These are phyloP conservation scores for Salticus scenicus DNA, from an alignment of 2,888 invertebrate genomes.

Conservation along the genomic window DNA sequence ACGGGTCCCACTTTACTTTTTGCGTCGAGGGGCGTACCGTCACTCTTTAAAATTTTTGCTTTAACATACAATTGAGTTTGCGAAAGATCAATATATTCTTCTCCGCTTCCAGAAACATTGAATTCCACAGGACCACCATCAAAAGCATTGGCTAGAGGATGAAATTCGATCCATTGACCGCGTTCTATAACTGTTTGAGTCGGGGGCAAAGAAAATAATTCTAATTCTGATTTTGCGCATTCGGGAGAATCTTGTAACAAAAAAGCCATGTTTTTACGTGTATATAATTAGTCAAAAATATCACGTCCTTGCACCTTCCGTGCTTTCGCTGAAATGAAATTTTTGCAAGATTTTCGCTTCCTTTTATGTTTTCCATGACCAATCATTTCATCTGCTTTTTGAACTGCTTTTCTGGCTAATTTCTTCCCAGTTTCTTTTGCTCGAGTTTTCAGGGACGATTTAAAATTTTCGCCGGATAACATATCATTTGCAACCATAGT, in stretches of 20 bases:
- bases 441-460: conserved; percentile 21
- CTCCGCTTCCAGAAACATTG: conserved; percentile 27
- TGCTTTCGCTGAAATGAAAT: conserved; percentile 34
- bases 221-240: conserved; percentile 24
- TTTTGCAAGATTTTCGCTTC: conserved; percentile 19
- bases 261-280: conserved; percentile 18
- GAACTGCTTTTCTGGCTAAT: conserved; percentile 26
- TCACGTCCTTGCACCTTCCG: conserved; percentile 23
- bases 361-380: conserved; percentile 38
- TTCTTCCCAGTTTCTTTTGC: conserved; percentile 33
- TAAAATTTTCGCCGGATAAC: conserved; percentile 16
- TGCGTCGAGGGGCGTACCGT: neutral
- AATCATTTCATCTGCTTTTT: conserved; percentile 39
- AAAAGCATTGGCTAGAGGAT: conserved; percentile 23
- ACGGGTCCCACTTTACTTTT: conserved; percentile 8
- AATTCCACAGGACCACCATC: conserved; percentile 26
- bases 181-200: conserved; percentile 28
- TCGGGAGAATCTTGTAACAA: conserved; percentile 21
- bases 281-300: conserved; percentile 33
- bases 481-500: conserved; percentile 35
- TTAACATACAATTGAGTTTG: conserved; percentile 33
- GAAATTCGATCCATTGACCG: conserved; percentile 29
- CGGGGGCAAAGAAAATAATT: conserved; percentile 15
- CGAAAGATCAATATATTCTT: conserved; percentile 33
- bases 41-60: conserved; percentile 29